Evolutionary conservation across 23 tunicate genomes (phyloP).

Genomic region (Ciona savignyi): DNA sequence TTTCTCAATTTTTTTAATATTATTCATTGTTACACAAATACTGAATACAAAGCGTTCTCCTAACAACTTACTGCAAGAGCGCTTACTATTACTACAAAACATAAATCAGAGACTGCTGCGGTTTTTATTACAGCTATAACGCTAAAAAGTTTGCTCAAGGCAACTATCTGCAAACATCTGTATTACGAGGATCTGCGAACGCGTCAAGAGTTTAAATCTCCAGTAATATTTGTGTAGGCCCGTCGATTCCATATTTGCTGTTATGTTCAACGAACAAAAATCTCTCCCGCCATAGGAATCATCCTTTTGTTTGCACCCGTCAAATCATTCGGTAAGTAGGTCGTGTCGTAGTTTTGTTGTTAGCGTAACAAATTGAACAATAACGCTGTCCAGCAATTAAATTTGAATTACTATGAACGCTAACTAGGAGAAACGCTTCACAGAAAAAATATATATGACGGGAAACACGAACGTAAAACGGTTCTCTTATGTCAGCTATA

Average conservation of each 20-base stretch:
- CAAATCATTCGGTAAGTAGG: neutral
- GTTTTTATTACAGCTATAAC: neutral
- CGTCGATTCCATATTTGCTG: neutral
- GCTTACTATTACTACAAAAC: neutral
- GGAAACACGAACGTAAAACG: too few relatives aligned
- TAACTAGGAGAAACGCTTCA: too few relatives aligned
- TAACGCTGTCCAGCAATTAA: too few relatives aligned
- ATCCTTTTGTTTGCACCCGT: neutral
- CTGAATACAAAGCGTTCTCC: too few relatives aligned
- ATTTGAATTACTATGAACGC: too few relatives aligned
- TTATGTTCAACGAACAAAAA: neutral
- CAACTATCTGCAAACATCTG: neutral
- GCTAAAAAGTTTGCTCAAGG: neutral
- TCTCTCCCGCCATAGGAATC: neutral
- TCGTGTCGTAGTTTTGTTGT: too few relatives aligned
- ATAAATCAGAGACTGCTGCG: neutral
- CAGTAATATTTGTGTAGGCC: neutral
- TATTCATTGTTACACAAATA: too few relatives aligned
- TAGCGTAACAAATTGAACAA: too few relatives aligned
- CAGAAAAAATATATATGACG: too few relatives aligned
- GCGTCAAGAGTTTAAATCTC: neutral
- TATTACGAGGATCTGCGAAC: neutral
- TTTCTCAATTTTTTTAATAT: too few relatives aligned
- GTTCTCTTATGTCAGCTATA: too few relatives aligned
- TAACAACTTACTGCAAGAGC: too few relatives aligned